Conservation (phyloP, 2,888 invertebrate genomes). For the Malthinus flaveolus region DNA sequence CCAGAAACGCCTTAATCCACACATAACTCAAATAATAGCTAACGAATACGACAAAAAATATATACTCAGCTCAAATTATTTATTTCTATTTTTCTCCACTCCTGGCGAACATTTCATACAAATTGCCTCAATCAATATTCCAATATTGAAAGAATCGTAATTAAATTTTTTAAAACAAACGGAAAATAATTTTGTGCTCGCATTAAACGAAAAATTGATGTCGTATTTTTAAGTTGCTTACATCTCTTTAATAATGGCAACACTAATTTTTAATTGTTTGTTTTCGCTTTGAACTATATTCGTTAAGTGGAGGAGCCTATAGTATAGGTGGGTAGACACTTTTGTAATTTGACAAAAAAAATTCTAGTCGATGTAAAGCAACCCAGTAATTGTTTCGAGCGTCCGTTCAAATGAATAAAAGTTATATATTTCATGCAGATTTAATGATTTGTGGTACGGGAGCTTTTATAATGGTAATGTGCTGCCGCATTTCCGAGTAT, state of each 20-base stretch:
- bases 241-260: constrained; percentile 14
- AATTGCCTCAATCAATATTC: too few relatives aligned
- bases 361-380: constrained; percentile 28
- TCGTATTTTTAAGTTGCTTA: constrained; percentile 21
- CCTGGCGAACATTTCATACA: too few relatives aligned
- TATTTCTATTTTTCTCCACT: too few relatives aligned
- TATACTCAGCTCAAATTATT: too few relatives aligned
- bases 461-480: constrained; percentile 32
- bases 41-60: too few relatives aligned
- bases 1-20: too few relatives aligned
- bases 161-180: constrained; percentile 14
- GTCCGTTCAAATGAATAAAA: constrained; percentile 30
- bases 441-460: constrained; percentile 31
- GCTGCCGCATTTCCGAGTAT: constrained; percentile 22
- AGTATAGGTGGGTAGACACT: neutral
- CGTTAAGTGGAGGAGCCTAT: constrained; percentile 18
- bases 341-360: neutral
- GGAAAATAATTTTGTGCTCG: constrained; percentile 14
- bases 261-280: constrained; percentile 26
- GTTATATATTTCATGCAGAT: constrained; percentile 30
- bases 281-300: constrained; percentile 28
- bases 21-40: too few relatives aligned
- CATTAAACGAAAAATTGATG: constrained; percentile 14
- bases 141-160: constrained; percentile 10
- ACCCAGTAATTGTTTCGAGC: constrained; percentile 31